A percentile compares a stretch with the other conserved stretches of the same genome.
Conservation (phyloP, 2,113 vertebrate genomes). For the Probosciger aterrimus region DNA sequence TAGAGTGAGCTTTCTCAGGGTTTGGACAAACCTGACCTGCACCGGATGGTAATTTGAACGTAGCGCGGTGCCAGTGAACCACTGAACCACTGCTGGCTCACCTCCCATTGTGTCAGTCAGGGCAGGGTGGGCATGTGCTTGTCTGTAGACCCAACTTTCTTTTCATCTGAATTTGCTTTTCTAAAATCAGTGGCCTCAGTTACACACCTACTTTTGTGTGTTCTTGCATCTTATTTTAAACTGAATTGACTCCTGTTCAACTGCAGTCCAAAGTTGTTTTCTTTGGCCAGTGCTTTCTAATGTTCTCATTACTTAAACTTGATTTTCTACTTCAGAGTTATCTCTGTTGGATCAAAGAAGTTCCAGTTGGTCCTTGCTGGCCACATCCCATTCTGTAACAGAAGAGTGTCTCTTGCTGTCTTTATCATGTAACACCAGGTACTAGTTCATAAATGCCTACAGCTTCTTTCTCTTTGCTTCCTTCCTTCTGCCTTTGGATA, state of each 20-base stretch:
- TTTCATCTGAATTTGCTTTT: background rate
- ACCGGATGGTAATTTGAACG: accelerated
- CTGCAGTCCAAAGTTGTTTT: background rate
- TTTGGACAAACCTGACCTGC: background rate
- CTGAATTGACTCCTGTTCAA: background rate
- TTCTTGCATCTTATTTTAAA: background rate
- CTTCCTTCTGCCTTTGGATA: background rate
- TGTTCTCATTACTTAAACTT: background rate
- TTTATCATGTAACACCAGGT: background rate
- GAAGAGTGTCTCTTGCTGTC: background rate
- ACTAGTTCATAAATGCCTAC: background rate
- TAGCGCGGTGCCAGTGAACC: background rate
- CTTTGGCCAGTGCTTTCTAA: background rate
- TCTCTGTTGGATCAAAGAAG: background rate
- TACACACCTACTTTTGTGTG: background rate
- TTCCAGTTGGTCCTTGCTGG: background rate
- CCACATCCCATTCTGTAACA: background rate
- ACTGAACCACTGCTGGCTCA: background rate
- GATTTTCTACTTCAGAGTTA: background rate
- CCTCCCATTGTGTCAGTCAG: background rate
- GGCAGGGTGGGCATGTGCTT: background rate
- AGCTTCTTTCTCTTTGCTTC: background rate
- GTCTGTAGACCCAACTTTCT: accelerated
- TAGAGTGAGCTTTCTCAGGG: background rate
- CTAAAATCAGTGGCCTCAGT: background rate